Evolutionary conservation across 2,888 invertebrate genomes (phyloP).

Genomic region (Dermolepida albohirtum): DNA sequence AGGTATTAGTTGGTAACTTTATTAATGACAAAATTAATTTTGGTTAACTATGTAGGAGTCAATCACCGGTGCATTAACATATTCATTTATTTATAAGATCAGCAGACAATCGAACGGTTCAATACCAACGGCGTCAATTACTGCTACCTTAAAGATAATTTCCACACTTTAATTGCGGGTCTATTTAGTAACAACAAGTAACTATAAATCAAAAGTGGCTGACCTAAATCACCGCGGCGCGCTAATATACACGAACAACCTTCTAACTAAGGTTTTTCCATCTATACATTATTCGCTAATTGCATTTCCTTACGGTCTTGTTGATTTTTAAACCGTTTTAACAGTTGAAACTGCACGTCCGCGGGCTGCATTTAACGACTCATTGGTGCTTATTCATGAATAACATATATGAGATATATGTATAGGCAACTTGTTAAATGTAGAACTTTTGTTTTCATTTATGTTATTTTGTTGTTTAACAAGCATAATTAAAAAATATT

Average conservation of each 20-base stretch:
- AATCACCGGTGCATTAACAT: neutral
- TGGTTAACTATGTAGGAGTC: neutral
- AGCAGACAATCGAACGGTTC: constrained; percentile 7
- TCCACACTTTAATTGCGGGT: constrained; percentile 14
- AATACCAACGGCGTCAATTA: neutral
- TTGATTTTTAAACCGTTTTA: constrained; percentile 4
- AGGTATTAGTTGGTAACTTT: neutral
- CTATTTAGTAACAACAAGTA: constrained; percentile 9
- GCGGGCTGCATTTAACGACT: too few relatives aligned
- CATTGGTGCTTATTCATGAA: neutral
- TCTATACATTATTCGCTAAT: constrained; percentile 34
- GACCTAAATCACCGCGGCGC: constrained; percentile 32
- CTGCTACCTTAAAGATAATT: constrained; percentile 11
- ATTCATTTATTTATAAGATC: neutral
- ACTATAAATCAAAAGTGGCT: constrained; percentile 38
- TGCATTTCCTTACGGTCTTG: constrained; percentile 37
- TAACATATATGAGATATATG: constrained; percentile 3
- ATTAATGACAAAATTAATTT: neutral
- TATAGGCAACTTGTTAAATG: neutral
- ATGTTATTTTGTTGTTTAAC: too few relatives aligned
- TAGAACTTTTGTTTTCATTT: too few relatives aligned
- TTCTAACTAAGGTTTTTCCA: constrained; percentile 17
- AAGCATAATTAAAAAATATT: too few relatives aligned
- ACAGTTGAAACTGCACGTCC: too few relatives aligned
- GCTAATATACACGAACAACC: constrained; percentile 33